These are phyloP conservation scores for Virgularia gustaviana DNA, from an alignment of 92 coral and sea anemone genomes.

Conservation along the genomic window DNA sequence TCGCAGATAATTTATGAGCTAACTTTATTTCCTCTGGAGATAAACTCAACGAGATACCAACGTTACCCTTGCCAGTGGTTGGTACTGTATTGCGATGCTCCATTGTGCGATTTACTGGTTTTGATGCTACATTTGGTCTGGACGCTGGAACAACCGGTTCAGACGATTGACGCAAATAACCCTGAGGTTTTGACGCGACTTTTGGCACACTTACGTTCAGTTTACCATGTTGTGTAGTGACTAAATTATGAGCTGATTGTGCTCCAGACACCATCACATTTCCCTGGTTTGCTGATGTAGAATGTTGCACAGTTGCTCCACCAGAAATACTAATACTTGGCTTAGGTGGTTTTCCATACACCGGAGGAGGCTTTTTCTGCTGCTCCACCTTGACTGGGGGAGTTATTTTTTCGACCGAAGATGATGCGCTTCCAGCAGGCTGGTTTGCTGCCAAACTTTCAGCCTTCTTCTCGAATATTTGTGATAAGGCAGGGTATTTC, in stretches of 20 bases:
- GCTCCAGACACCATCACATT: too few relatives aligned
- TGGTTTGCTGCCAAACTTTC: background rate
- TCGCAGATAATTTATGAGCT: background rate
- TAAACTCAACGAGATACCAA: conserved; percentile 19
- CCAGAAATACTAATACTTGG: background rate
- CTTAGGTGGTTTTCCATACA: background rate
- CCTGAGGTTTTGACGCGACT: too few relatives aligned
- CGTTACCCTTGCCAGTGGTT: background rate
- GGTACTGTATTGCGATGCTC: conserved; percentile 18
- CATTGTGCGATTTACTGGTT: conserved; percentile 2
- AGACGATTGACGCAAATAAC: background rate
- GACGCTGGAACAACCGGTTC: conserved; percentile 11
- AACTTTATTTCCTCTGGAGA: conserved; percentile 26
- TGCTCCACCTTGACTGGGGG: background rate
- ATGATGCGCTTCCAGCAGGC: background rate
- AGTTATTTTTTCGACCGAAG: background rate
- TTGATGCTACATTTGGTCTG: conserved; percentile 7
- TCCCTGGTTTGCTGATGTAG: too few relatives aligned
- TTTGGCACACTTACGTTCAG: too few relatives aligned
- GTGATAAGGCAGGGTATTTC: background rate
- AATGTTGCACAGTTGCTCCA: background rate
- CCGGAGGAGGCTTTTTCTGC: background rate
- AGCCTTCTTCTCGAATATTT: background rate
- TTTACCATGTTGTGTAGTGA: too few relatives aligned
- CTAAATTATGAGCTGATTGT: too few relatives aligned